These are phyloP conservation scores for Acrobasis consociella DNA, from an alignment of 2,888 invertebrate genomes.

Conservation along the genomic window DNA sequence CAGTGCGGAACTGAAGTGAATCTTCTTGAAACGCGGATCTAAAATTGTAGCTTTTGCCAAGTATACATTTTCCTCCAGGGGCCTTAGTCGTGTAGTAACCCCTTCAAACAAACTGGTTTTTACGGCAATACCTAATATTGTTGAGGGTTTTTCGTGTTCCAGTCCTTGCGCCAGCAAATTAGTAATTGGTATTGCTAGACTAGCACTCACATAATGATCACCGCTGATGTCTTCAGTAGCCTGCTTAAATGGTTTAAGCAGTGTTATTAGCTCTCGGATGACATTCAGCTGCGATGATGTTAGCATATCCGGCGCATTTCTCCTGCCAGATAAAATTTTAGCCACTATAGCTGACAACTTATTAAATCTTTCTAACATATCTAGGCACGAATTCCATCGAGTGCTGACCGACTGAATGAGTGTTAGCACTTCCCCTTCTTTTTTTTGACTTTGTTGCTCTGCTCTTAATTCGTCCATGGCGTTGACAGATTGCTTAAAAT, in stretches of 20 bases:
- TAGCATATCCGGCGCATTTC: slow-evolving; percentile 39
- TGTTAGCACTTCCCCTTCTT: slow-evolving; percentile 43
- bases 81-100: too few relatives aligned
- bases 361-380: slow-evolving; percentile 41
- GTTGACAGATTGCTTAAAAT: slow-evolving; percentile 43
- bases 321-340: slow-evolving; percentile 34
- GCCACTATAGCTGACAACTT: slow-evolving; percentile 38
- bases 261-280: slow-evolving; percentile 22
- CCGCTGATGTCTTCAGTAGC: slow-evolving; percentile 35
- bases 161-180: too few relatives aligned
- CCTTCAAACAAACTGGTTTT: too few relatives aligned
- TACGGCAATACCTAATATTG: too few relatives aligned
- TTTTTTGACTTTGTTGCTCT: slow-evolving; percentile 33
- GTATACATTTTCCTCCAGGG: too few relatives aligned
- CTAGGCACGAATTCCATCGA: slow-evolving; percentile 43
- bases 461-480: slow-evolving; percentile 44
- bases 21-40: too few relatives aligned
- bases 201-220: too few relatives aligned
- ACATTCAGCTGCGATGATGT: slow-evolving; percentile 34
- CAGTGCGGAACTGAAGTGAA: too few relatives aligned
- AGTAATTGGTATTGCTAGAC: too few relatives aligned
- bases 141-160: too few relatives aligned
- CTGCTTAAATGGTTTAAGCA: slow-evolving; percentile 37
- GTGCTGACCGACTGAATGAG: slow-evolving; percentile 32
- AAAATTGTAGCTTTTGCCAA: too few relatives aligned